Evolutionary conservation across 2,888 invertebrate genomes (phyloP).

Genomic region (Cosmorhoe ocellata): DNA sequence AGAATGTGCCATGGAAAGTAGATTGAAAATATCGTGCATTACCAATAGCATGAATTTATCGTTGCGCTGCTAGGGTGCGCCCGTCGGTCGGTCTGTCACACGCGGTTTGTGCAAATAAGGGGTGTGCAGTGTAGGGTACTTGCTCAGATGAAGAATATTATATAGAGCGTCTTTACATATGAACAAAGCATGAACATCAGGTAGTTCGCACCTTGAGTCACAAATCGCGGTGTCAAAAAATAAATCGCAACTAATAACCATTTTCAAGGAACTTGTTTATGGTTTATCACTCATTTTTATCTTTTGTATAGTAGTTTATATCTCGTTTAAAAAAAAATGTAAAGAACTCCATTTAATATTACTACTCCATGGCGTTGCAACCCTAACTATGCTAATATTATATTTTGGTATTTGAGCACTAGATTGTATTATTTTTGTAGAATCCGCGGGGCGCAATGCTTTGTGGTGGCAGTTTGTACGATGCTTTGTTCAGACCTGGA

Average conservation of each 20-base stretch:
- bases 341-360: not conserved
- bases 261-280: too few relatives aligned
- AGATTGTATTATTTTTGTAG: constrained; percentile 42
- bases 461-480: not conserved
- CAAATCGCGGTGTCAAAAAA: too few relatives aligned
- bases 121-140: constrained; percentile 17
- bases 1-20: not conserved
- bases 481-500: too few relatives aligned
- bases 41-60: constrained; percentile 31
- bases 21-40: constrained; percentile 21
- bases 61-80: constrained; percentile 29
- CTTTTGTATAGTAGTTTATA: too few relatives aligned
- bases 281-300: too few relatives aligned
- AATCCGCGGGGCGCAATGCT: constrained; percentile 13
- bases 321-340: too few relatives aligned
- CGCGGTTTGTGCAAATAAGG: constrained; percentile 37
- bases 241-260: too few relatives aligned
- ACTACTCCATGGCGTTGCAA: constrained; percentile 1
- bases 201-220: too few relatives aligned
- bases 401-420: constrained; percentile 48
- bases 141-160: constrained; percentile 3
- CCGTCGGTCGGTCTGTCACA: constrained; percentile 26
- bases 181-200: too few relatives aligned
- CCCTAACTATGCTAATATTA: constrained; percentile 37
- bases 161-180: not conserved